Conservation (phyloP, 2,888 invertebrate species). For the Yponomeuta plumbellus region DNA sequence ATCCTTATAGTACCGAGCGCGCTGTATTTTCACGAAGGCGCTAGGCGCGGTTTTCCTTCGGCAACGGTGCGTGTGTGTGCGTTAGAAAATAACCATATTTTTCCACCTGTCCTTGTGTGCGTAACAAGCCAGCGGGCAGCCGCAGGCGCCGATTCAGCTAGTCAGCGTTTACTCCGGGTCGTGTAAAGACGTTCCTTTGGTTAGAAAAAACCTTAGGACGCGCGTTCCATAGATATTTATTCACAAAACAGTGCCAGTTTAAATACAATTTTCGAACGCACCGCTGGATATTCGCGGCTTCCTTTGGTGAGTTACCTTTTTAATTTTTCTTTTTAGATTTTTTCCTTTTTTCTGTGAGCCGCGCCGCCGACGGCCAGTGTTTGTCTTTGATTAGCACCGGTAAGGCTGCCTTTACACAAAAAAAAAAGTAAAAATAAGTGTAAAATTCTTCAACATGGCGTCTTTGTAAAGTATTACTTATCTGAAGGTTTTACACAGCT, state of each 20-base stretch:
- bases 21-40: slow-evolving; percentile 64
- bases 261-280: slow-evolving; percentile 55
- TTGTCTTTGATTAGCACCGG: slow-evolving; percentile 52
- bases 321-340: slow-evolving; percentile 36
- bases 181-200: slow-evolving; percentile 38
- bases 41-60: slow-evolving; percentile 40
- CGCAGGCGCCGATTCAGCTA: slow-evolving; percentile 64
- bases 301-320: slow-evolving; percentile 35
- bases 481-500: slow-evolving; percentile 11
- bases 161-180: slow-evolving; percentile 41
- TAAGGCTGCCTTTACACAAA: slow-evolving; percentile 29
- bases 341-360: slow-evolving; percentile 26
- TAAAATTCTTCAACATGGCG: background rate
- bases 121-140: slow-evolving; percentile 22
- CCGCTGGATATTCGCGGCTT: slow-evolving; percentile 56
- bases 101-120: slow-evolving; percentile 1
- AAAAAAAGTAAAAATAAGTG: slow-evolving; percentile 25
- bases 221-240: slow-evolving; percentile 26
- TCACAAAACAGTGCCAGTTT: slow-evolving; percentile 47
- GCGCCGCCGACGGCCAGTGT: slow-evolving; percentile 23
- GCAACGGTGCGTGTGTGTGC: slow-evolving; percentile 38
- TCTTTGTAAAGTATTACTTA: slow-evolving; percentile 26
- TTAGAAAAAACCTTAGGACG: slow-evolving; percentile 15
- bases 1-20: slow-evolving; percentile 36
- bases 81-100: slow-evolving; percentile 39